Evolutionary conservation across 2,797 vertebrate species (phyloP), one percentile per base, ranked within the genome.

Genomic region (Poeciliopsis turneri): DNA sequence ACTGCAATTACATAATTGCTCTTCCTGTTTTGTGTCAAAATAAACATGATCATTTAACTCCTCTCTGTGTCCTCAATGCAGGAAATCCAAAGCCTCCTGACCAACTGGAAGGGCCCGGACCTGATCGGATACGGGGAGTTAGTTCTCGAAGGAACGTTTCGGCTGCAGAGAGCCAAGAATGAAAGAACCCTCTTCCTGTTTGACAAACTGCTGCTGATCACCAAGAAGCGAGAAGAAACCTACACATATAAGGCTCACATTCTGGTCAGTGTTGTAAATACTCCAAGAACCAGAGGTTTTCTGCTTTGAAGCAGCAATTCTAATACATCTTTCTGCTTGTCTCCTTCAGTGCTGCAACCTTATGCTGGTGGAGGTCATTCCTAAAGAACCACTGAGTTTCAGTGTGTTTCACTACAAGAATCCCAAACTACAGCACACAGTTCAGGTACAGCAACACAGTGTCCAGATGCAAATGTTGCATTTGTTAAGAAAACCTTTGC

Each of bases 401-500:
- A 99, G 97, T 0, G 97, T 99, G 81, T 99, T 99, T 93, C 98
- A 99, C 92, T 99, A 99, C 94, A 99, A 99, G 96, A 99, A 98
- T 90, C 97, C 98, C 84, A 99, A 99, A 95, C 95, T 99, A 77
- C 98, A 99, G 78, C 98, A 99, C 89, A 99, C 98, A 0, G 98
- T 99, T 4, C 98, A 99, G 98, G 98, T 99, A 97, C 10, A 9
- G 64, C 41, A 66, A 12, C 64, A 46, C 18, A 53, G 18, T 47
- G 12, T 18, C 41, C 76, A 78, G 47, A 23, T 71, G 72, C 57
- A 78, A 55, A 70, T 25, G 30, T 13, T 74, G 46, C 6, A 82
- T 79, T 74, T 23, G 78, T 82, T 84, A 81, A 75, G 55, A 83
- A 84, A 77, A 20, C 15, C 66, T 76, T 70, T 53, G 69, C 70